Evolutionary conservation across 2,113 vertebrate genomes (phyloP).

Genomic region (Glaucomys volans): DNA sequence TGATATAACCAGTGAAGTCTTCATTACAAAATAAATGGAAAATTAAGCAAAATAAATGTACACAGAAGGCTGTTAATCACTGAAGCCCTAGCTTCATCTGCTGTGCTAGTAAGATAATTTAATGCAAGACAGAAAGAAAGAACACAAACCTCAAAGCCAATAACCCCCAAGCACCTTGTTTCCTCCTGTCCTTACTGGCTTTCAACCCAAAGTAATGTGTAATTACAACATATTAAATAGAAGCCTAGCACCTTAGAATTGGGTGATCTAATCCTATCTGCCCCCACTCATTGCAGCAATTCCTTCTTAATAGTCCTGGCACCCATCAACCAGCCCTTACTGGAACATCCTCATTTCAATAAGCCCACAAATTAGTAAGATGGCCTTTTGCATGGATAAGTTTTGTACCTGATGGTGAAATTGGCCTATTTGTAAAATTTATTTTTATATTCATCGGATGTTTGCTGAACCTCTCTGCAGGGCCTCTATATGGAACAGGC

Average conservation of each 20-base stretch:
- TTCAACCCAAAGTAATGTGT: background rate
- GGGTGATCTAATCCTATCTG: background rate
- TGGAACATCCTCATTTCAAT: background rate
- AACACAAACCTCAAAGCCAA: background rate
- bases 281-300: background rate
- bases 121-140: background rate
- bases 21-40: conserved; percentile 44
- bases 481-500: background rate
- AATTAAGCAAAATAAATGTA: conserved; percentile 40
- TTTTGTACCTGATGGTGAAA: background rate
- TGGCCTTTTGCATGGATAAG: background rate
- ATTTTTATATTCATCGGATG: background rate
- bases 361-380: background rate
- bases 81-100: background rate
- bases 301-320: background rate
- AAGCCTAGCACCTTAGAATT: background rate
- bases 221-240: background rate
- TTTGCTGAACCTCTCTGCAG: background rate
- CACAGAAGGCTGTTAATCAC: background rate
- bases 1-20: background rate
- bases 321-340: background rate
- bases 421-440: background rate
- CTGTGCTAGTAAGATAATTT: background rate
- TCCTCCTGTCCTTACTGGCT: background rate
- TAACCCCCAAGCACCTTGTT: background rate